phyloP scores from a whole-genome alignment of 2,888 invertebrate genomes.

The Apamea epomidion region DNA sequence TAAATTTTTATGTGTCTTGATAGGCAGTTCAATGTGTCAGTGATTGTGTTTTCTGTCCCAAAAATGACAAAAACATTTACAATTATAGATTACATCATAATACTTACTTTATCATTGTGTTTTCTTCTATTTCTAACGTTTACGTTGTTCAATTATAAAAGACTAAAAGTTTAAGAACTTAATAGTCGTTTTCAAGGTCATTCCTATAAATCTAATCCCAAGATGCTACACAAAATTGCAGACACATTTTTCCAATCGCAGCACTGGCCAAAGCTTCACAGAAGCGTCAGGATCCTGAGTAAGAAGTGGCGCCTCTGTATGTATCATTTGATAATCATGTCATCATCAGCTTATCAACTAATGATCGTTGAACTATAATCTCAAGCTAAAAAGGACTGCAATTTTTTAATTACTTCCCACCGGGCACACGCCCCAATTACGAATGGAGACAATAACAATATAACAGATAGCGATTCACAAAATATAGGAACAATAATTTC shows the following conservation, averaged over 20 bases:
- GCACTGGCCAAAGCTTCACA: background rate
- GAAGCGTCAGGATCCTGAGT: background rate
- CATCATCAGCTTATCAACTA: slow-evolving; percentile 34
- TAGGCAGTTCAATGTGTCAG: slow-evolving; percentile 56
- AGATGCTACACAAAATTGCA: background rate
- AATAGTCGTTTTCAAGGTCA: background rate
- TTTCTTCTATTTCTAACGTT: slow-evolving; percentile 8
- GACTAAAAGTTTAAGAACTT: too few species aligned
- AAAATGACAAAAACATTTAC: slow-evolving; percentile 50
- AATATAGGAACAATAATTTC: slow-evolving; percentile 79
- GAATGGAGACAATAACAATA: slow-evolving; percentile 67
- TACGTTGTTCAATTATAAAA: background rate
- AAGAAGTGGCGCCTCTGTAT: slow-evolving; percentile 5
- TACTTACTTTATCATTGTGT: slow-evolving; percentile 22
- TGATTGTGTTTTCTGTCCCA: slow-evolving; percentile 39
- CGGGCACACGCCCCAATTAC: slow-evolving; percentile 62
- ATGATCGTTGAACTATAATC: slow-evolving; percentile 57
- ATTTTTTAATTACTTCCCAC: slow-evolving; percentile 47
- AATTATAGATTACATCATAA: slow-evolving; percentile 28
- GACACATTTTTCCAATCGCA: background rate
- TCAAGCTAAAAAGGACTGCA: slow-evolving; percentile 52
- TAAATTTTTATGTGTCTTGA: slow-evolving; percentile 39
- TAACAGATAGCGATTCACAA: slow-evolving; percentile 71
- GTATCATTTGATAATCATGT: slow-evolving; percentile 8
- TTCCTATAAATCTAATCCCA: background rate